These are phyloP conservation scores for Hystrix cristata DNA, from an alignment of 2,113 vertebrate genomes.

Conservation along the genomic window DNA sequence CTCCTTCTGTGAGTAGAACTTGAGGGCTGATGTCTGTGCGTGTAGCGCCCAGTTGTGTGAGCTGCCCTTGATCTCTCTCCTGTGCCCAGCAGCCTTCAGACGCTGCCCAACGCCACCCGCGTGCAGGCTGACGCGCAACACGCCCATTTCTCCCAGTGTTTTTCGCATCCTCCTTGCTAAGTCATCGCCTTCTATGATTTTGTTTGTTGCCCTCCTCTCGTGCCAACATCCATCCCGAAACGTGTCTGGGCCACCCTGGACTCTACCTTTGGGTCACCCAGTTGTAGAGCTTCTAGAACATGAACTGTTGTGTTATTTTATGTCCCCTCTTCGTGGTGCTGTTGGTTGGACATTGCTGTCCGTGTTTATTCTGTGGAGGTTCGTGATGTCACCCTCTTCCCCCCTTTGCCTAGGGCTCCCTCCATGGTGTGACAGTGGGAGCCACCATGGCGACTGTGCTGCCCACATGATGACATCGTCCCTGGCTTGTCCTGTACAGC, in stretches of 20 bases:
- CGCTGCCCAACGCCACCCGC: neutral
- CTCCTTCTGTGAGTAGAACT: neutral
- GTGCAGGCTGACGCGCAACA: neutral
- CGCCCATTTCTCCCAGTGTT: neutral
- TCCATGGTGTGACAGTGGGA: neutral
- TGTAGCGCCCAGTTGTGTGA: fast-evolving
- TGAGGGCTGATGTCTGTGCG: fast-evolving
- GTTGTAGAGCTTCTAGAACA: neutral
- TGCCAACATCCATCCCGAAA: neutral
- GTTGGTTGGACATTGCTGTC: neutral
- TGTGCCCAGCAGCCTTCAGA: neutral
- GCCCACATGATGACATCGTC: too few relatives aligned
- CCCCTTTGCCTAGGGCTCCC: fast-evolving
- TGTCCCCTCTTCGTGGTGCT: too few relatives aligned
- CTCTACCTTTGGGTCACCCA: fast-evolving
- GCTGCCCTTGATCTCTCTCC: too few relatives aligned
- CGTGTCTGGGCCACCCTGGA: neutral
- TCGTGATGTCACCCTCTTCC: neutral
- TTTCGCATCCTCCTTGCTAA: neutral
- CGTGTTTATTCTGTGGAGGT: neutral
- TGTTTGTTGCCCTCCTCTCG: neutral
- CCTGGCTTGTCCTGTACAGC: neutral
- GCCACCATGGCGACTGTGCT: neutral
- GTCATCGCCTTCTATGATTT: neutral
- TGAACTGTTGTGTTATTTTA: fast-evolving